These are phyloP conservation scores for Cephalopholis sonnerati DNA, from an alignment of 2,113 vertebrate species.

Conservation along the genomic window DNA sequence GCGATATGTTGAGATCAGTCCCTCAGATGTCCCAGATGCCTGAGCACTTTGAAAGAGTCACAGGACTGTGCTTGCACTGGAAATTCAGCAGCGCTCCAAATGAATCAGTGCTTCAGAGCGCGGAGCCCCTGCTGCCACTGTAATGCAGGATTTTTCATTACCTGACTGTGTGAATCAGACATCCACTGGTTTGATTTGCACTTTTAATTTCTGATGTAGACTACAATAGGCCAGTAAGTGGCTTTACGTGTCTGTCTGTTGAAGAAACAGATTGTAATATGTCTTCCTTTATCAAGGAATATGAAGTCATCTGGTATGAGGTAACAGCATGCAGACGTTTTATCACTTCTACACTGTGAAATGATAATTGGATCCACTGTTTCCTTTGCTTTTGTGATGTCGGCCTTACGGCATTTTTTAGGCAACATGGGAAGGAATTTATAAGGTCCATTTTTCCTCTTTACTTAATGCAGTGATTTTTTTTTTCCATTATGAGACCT, in stretches of 20 bases:
- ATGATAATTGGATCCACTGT: conserved; percentile 56
- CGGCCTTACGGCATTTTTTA: conserved; percentile 9
- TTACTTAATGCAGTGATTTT: conserved; percentile 62
- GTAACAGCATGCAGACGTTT: conserved; percentile 1
- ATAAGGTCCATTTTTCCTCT: conserved; percentile 58
- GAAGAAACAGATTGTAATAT: conserved; percentile 29
- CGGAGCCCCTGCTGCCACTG: conserved; percentile 20
- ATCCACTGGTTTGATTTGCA: conserved; percentile 38
- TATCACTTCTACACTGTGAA: conserved; percentile 31
- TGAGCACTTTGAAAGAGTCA: conserved; percentile 62
- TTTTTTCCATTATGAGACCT: conserved; percentile 41
- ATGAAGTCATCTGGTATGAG: conserved; percentile 25
- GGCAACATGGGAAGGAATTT: conserved; percentile 38
- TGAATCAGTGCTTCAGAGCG: conserved; percentile 48
- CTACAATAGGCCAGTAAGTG: background rate
- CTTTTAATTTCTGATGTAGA: conserved; percentile 26
- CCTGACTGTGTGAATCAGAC: conserved; percentile 36
- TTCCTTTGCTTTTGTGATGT: conserved; percentile 46
- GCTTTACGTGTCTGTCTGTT: conserved; percentile 24
- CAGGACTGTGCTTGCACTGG: conserved; percentile 42
- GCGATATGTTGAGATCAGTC: conserved; percentile 76
- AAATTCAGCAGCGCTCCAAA: conserved; percentile 58
- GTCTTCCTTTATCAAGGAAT: conserved; percentile 13
- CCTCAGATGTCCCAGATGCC: conserved; percentile 74
- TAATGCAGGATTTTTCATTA: conserved; percentile 51